A percentile compares a stretch with the other conserved stretches of the same genome.
These are phyloP conservation scores for Agrilus cyanescens DNA, from an alignment of 2,888 invertebrate species.

Conservation along the genomic window DNA sequence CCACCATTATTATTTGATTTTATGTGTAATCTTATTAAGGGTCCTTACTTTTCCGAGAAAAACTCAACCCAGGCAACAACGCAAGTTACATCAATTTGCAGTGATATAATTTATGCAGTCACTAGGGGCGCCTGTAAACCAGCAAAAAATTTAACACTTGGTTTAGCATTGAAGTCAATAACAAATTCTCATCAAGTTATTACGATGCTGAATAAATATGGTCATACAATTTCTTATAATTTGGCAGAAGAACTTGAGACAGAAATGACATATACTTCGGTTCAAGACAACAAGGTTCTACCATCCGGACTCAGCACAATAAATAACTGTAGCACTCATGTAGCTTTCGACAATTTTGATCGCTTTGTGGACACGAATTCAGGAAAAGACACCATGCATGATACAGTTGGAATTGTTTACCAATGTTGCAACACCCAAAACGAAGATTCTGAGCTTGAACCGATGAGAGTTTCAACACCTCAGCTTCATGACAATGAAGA, in stretches of 20 bases:
- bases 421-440: conserved; percentile 17
- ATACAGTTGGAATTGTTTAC: conserved; percentile 21
- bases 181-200: conserved; percentile 20
- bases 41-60: conserved; percentile 13
- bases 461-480: conserved; percentile 7
- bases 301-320: conserved; percentile 19
- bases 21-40: conserved; percentile 15
- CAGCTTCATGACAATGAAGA: conserved; percentile 1
- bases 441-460: conserved; percentile 8
- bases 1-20: conserved; percentile 16
- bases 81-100: conserved; percentile 19
- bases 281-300: conserved; percentile 15
- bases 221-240: conserved; percentile 22
- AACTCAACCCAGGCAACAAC: conserved; percentile 14
- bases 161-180: conserved; percentile 21
- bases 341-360: conserved; percentile 24
- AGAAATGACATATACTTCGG: conserved; percentile 17
- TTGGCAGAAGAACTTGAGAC: conserved; percentile 24
- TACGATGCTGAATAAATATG: conserved; percentile 22
- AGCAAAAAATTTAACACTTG: conserved; percentile 21
- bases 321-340: conserved; percentile 18
- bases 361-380: conserved; percentile 20
- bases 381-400: conserved; percentile 21
- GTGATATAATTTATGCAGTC: conserved; percentile 19
- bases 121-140: conserved; percentile 18